These are phyloP conservation scores for Oryzias woworae DNA, from an alignment of 2,113 vertebrate species.

Conservation along the genomic window DNA sequence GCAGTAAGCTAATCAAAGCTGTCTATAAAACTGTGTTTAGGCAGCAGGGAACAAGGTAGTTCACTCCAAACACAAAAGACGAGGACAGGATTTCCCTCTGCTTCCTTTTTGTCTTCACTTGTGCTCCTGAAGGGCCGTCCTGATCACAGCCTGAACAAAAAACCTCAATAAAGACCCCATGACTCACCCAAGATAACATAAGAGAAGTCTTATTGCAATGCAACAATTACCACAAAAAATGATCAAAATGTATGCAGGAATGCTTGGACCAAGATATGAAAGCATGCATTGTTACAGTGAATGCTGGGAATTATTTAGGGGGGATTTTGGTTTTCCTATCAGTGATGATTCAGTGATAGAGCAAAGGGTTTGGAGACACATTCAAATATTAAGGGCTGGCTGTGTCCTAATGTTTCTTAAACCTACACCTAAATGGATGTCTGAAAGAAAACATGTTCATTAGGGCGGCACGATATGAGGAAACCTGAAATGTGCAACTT, in stretches of 20 bases:
- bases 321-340: background rate
- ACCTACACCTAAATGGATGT: too few species aligned
- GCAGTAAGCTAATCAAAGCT: background rate
- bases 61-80: slow-evolving; percentile 21
- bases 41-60: slow-evolving; percentile 42
- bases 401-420: too few species aligned
- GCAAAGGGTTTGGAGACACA: too few species aligned
- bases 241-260: background rate
- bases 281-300: background rate
- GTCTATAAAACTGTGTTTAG: slow-evolving; percentile 32
- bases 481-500: too few species aligned
- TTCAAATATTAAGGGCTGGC: too few species aligned
- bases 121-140: slow-evolving; percentile 25
- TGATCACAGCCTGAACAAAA: slow-evolving; percentile 58
- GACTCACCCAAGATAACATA: slow-evolving; percentile 14
- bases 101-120: slow-evolving; percentile 14
- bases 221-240: slow-evolving; percentile 13
- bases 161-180: slow-evolving; percentile 20
- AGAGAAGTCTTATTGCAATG: background rate
- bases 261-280: background rate
- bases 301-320: background rate
- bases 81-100: slow-evolving; percentile 48
- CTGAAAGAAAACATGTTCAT: too few species aligned
- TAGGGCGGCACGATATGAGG: too few species aligned
- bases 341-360: background rate